phyloP scores from a whole-genome alignment of 2,888 invertebrate species.

The Clanis bilineata region DNA sequence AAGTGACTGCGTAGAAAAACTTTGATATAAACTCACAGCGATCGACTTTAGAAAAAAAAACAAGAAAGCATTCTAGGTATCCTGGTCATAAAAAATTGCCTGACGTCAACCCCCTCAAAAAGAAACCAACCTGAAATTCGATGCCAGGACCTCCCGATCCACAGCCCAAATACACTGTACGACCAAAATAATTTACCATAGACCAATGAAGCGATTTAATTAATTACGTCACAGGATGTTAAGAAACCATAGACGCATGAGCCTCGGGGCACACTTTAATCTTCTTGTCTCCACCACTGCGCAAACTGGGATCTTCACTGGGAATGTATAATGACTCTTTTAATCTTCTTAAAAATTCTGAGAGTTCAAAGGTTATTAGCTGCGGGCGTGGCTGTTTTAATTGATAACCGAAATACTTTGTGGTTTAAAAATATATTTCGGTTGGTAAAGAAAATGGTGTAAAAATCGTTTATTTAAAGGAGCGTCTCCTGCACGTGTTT shows the following conservation, averaged over 20 bases:
- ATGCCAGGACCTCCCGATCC: not conserved
- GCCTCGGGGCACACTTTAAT: constrained; percentile 68
- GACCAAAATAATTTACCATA: not conserved
- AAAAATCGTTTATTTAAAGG: not conserved
- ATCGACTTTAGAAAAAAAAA: too few species aligned
- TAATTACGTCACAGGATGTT: constrained; percentile 23
- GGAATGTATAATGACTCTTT: constrained; percentile 77
- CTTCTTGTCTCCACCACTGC: constrained; percentile 62
- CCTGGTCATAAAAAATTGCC: too few species aligned
- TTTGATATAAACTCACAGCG: too few species aligned
- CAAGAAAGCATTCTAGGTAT: too few species aligned
- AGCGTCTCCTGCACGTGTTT: too few species aligned
- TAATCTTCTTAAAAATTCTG: constrained; percentile 76
- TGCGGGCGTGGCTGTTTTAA: constrained; percentile 22
- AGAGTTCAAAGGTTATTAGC: constrained; percentile 56
- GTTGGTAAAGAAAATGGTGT: not conserved
- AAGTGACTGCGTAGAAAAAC: too few species aligned
- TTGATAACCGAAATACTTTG: constrained; percentile 19
- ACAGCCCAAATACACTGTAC: too few species aligned
- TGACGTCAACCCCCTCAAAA: too few species aligned
- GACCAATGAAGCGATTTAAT: constrained; percentile 5
- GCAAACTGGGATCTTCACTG: constrained; percentile 49
- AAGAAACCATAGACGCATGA: constrained; percentile 22
- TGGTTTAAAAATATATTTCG: not conserved
- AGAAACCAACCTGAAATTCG: not conserved